These are phyloP conservation scores for Hycleus cichorii DNA, from an alignment of 1,140 invertebrate genomes.

Conservation along the genomic window DNA sequence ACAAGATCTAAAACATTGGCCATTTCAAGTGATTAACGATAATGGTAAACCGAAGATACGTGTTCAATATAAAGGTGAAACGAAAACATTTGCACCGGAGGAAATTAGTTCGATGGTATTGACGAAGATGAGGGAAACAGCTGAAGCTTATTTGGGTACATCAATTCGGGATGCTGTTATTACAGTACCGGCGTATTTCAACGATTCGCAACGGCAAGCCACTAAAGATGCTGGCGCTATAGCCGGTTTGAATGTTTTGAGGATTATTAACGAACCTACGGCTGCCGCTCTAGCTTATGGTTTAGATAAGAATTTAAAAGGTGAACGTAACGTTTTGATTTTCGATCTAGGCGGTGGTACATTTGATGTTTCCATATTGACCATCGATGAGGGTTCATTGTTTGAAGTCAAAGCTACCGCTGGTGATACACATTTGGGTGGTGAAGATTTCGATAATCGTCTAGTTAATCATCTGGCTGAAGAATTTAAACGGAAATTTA, in stretches of 20 bases:
- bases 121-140: slow-evolving; percentile 52
- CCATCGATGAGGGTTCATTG: slow-evolving; percentile 58
- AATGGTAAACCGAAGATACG: slow-evolving; percentile 59
- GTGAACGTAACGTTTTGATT: slow-evolving; percentile 50
- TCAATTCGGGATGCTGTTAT: slow-evolving; percentile 51
- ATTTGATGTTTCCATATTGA: slow-evolving; percentile 68
- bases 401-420: slow-evolving; percentile 61
- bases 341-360: slow-evolving; percentile 59
- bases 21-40: slow-evolving; percentile 62
- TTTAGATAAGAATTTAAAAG: slow-evolving; percentile 57
- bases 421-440: slow-evolving; percentile 50
- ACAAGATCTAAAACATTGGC: slow-evolving; percentile 67
- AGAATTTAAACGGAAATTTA: slow-evolving; percentile 45
- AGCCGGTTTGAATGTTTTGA: slow-evolving; percentile 57
- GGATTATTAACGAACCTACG: slow-evolving; percentile 67
- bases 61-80: slow-evolving; percentile 62
- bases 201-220: slow-evolving; percentile 59
- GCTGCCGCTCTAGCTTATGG: slow-evolving; percentile 67
- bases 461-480: slow-evolving; percentile 56
- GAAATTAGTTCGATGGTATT: slow-evolving; percentile 65
- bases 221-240: slow-evolving; percentile 58
- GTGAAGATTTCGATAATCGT: slow-evolving; percentile 54
- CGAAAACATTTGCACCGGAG: slow-evolving; percentile 64
- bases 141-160: slow-evolving; percentile 50
- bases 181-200: slow-evolving; percentile 59